Conservation (phyloP, 2,113 vertebrate species). For the Elachura formosa region DNA sequence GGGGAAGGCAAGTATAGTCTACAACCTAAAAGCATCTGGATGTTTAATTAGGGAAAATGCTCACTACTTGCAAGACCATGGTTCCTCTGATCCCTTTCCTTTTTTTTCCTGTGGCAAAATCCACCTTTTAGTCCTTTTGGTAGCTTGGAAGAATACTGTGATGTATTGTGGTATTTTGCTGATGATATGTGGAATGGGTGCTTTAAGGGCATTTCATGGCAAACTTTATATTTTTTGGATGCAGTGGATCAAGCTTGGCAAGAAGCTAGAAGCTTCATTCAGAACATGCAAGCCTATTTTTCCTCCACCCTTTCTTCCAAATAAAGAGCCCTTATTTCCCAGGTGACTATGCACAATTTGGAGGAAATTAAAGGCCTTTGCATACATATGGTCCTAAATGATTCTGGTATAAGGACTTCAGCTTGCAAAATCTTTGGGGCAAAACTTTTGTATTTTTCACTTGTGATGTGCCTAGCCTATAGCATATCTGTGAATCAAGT, state of each 20-base stretch:
- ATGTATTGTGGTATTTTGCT: neutral
- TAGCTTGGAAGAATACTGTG: neutral
- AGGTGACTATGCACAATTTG: neutral
- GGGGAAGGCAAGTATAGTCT: neutral
- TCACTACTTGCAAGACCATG: neutral
- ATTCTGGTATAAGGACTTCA: neutral
- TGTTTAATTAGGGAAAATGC: neutral
- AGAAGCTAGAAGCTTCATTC: neutral
- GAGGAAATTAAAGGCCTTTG: neutral
- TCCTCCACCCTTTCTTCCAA: neutral
- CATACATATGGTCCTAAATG: neutral
- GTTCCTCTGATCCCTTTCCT: neutral
- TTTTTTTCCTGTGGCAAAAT: neutral
- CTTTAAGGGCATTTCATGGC: neutral
- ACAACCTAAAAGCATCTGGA: neutral
- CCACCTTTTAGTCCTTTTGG: neutral
- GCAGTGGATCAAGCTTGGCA: neutral
- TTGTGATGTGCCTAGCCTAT: neutral
- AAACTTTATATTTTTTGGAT: neutral
- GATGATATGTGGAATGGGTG: neutral
- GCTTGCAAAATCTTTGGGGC: neutral
- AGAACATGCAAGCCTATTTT: neutral
- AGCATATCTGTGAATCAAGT: neutral
- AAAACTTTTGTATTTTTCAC: neutral
- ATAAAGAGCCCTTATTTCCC: neutral